Evolutionary conservation across 2,113 vertebrate species (phyloP).

Genomic region (Sakesphorus luctuosus): DNA sequence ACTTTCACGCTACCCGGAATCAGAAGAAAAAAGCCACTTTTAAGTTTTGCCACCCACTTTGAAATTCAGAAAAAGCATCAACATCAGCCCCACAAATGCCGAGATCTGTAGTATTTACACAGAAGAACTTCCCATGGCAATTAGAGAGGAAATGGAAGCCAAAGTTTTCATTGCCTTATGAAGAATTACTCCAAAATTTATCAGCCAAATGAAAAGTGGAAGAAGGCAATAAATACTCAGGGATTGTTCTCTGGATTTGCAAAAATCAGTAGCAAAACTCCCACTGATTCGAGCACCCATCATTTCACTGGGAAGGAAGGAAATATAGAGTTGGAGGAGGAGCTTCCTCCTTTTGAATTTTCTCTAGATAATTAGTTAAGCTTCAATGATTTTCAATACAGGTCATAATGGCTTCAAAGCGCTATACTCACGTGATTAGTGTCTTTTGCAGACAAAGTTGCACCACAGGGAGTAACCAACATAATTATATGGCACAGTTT

Average conservation of each 20-base stretch:
- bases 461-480: background rate
- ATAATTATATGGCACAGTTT: background rate
- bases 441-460: background rate
- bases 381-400: constrained; percentile 23
- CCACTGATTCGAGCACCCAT: background rate
- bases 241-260: background rate
- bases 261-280: background rate
- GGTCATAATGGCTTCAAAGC: background rate
- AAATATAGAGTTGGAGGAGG: background rate
- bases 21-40: background rate
- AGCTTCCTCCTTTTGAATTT: constrained; percentile 8
- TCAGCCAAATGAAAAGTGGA: background rate
- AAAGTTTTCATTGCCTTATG: background rate
- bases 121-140: background rate
- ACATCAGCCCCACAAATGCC: background rate
- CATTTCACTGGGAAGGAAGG: background rate
- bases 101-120: background rate
- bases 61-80: background rate
- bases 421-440: background rate
- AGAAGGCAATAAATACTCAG: background rate
- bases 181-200: background rate
- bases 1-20: background rate
- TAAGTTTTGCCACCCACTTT: background rate
- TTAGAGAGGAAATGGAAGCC: background rate
- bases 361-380: background rate